Base-by-base conservation (phyloP, 2,888 invertebrate species). In the Endomychus coccineus region DNA sequence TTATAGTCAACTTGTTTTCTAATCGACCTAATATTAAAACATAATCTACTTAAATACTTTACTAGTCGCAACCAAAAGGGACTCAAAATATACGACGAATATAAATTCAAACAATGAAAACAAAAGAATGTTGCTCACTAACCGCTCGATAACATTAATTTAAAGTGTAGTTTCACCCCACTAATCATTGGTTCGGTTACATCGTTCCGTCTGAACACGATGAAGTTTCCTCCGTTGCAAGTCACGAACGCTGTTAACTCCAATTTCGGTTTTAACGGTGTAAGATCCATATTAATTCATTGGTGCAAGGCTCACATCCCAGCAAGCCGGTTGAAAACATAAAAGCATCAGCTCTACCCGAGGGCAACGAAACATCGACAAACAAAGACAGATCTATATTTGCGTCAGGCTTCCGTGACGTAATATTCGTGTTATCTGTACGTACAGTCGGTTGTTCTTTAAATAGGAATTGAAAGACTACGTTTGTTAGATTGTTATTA, bases 211-310 rank as follows among this genome's bases (percentile, higher is more conserved):
- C 6, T 19, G 21, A 19, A 19, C 6, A 19, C 6, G 21, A 7
- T 7, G 6, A 7, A 19, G n/a, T 19, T 19, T 19, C 6, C 6
- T n/a, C 21, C n/a, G 21, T 19, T 19, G 21, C n/a, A 19, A 19
- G n/a, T 19, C 21, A n/a, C 6, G 21, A n/a, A 19, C 6, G 6
- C 6, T 19, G n/a, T 6, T 7, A 19, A n/a, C 21, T 6, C 27
- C 6, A n/a, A n/a, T n/a, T n/a, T n/a, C n/a, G n/a, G n/a, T 48
- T 49, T 51, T 54, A 43, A 42, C 55, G 54, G 54, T 52, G 54
- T 55, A 53, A 34, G 16, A 34, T 45, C 43, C 49, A 53, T 49
- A 56, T 58, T 55, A 58, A 56, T 54, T 54, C 55, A 55, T 55
- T 55, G 55, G 54, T 47, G 51, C 48, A 52, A n/a, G 49, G 50